phyloP scores from a whole-genome alignment of 2,113 vertebrate genomes.

The Salvelinus sp. region DNA sequence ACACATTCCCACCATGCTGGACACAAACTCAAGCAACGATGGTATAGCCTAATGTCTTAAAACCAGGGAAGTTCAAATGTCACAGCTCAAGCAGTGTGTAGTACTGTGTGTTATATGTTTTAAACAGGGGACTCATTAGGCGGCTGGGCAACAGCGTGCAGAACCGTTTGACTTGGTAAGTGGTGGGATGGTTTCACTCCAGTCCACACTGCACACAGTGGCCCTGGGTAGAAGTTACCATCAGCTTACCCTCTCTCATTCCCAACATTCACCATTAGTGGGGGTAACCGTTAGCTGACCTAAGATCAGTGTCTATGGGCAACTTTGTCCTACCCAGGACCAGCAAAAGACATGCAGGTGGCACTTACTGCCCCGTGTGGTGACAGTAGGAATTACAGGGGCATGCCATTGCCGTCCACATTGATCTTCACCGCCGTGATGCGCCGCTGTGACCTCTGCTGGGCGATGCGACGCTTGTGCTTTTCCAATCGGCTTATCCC shows the following conservation, averaged over 20 bases:
- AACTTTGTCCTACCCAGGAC: slow-evolving; percentile 7
- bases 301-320: too few species aligned
- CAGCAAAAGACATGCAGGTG: slow-evolving; percentile 50
- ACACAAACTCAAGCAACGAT: background rate
- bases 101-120: background rate
- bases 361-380: slow-evolving; percentile 71
- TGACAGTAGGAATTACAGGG: slow-evolving; percentile 74
- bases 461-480: slow-evolving; percentile 91
- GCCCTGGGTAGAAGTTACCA: too few species aligned
- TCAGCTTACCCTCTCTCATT: too few species aligned
- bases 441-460: slow-evolving; percentile 83
- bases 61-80: background rate
- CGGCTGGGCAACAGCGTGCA: background rate
- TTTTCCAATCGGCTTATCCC: slow-evolving; percentile 91
- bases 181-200: background rate
- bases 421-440: slow-evolving; percentile 93
- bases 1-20: too few species aligned
- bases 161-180: background rate
- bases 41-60: background rate
- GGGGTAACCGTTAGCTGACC: too few species aligned
- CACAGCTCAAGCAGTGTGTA: background rate
- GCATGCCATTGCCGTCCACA: slow-evolving; percentile 95
- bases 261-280: too few species aligned
- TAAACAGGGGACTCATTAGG: background rate
- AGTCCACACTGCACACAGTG: slow-evolving; percentile 18